Evolutionary conservation across 2,888 invertebrate species (phyloP).

Genomic region (Frankliniella fusca): DNA sequence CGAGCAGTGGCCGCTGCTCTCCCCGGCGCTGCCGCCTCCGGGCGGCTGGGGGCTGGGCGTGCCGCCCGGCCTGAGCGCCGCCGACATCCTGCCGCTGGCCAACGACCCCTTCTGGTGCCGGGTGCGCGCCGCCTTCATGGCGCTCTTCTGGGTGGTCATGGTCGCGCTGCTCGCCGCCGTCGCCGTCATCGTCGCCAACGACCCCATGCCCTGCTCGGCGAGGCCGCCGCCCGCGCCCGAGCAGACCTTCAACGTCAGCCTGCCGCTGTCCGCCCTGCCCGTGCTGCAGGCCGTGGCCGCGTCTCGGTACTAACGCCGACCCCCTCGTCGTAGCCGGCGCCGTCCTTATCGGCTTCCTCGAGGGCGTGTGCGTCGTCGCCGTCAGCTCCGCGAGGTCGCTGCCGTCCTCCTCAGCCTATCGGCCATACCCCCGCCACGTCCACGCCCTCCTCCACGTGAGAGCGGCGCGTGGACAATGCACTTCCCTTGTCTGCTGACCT

Average conservation of each 20-base stretch:
- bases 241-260: conserved; percentile 9
- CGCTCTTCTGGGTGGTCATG: conserved; percentile 3
- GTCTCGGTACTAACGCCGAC: background rate
- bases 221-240: background rate
- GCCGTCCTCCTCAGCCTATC: background rate
- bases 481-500: no score
- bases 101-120: conserved; percentile 13
- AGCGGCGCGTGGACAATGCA: no score
- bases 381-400: background rate
- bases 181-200: conserved; percentile 12
- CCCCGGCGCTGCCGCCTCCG: conserved; percentile 1
- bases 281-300: conserved; percentile 16
- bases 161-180: background rate
- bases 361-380: no score
- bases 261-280: background rate
- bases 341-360: background rate
- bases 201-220: background rate
- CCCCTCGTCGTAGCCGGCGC: background rate
- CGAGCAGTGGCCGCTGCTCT: conserved; percentile 4
- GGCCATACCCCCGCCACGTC: background rate
- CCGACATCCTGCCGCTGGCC: background rate
- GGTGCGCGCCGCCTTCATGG: background rate
- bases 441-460: no score
- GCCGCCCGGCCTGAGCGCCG: background rate
- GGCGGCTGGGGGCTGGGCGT: background rate